These are phyloP conservation scores for Atherinosoma microstoma DNA, from an alignment of 2,797 vertebrate genomes.

Conservation along the genomic window DNA sequence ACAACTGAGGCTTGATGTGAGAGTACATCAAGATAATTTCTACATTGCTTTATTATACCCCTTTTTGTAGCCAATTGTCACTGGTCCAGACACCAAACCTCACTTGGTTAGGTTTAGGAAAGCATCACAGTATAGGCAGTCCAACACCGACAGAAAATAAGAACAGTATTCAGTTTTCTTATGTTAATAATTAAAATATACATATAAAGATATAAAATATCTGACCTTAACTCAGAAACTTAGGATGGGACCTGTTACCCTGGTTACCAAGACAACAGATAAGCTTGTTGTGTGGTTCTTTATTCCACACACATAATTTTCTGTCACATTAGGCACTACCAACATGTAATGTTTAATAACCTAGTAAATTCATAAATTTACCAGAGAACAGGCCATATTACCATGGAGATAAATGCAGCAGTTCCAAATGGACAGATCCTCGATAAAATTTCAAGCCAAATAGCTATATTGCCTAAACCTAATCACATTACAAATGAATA, in stretches of 20 bases:
- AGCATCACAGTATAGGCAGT: neutral
- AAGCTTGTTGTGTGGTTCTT: neutral
- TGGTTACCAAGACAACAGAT: neutral
- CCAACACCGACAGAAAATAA: neutral
- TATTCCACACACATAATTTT: neutral
- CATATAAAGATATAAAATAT: no score
- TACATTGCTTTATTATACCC: neutral
- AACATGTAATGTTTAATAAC: neutral
- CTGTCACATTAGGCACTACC: neutral
- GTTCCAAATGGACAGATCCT: neutral
- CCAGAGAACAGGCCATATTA: neutral
- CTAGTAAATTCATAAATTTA: neutral
- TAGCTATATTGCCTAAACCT: no score
- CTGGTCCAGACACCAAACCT: neutral
- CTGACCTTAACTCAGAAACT: neutral
- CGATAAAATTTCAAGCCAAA: no score
- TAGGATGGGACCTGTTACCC: neutral
- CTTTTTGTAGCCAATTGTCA: neutral
- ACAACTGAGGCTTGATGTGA: neutral
- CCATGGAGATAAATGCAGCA: neutral
- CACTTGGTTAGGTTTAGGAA: neutral
- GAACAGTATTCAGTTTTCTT: no score
- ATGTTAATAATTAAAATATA: no score
- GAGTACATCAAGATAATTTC: neutral
- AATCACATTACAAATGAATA: neutral